Evolutionary conservation across 2,797 vertebrate species (phyloP), one percentile per base, ranked within the genome.

Genomic region (Argyrosomus regius): DNA sequence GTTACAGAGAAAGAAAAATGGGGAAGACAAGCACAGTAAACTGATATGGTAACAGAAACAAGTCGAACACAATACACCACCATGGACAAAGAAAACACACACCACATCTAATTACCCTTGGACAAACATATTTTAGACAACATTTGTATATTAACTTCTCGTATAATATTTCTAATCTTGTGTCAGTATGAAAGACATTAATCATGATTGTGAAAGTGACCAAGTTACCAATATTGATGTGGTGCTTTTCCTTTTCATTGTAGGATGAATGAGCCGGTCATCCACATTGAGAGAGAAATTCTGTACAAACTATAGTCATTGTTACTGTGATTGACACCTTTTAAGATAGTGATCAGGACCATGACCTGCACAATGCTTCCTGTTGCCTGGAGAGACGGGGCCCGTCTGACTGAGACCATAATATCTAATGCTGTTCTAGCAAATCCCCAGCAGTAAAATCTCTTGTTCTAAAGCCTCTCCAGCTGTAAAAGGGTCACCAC

Each of bases 391-490:
- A 81, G 70, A 75, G 54, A 77, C 31, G 62, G 48, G 57, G 46
- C 24, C 69, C 43, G n/a, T 59, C 43, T 69, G 31, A 81, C 71
- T 78, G 43, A 48, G 80, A 77, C 74, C 43, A 64, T 84, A 67
- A 88, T 84, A 84, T 76, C 43, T 63, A 72, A 61, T 56, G 60
- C 80, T 87, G 75, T 74, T 78, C 67, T 71, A 80, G 75, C 50
- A 45, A 88, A 88, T 75, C 86, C 82, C 24, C 6, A 9, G 72
- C 53, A 80, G 67, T 74, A 85, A 83, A 86, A 88, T 50, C 22
- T 66, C 76, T 87, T 78, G 71, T 73, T 35, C 56, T 66, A 57
- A 77, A 82, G 63, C 75, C 54, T 79, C 63, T 12, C 14, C 18
- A 41, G 64, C 68, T 79, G 49, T 78, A 76, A 78, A 72, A 61